Evolutionary conservation across 1,140 invertebrate species (phyloP).

Genomic region (Prorops nasuta): DNA sequence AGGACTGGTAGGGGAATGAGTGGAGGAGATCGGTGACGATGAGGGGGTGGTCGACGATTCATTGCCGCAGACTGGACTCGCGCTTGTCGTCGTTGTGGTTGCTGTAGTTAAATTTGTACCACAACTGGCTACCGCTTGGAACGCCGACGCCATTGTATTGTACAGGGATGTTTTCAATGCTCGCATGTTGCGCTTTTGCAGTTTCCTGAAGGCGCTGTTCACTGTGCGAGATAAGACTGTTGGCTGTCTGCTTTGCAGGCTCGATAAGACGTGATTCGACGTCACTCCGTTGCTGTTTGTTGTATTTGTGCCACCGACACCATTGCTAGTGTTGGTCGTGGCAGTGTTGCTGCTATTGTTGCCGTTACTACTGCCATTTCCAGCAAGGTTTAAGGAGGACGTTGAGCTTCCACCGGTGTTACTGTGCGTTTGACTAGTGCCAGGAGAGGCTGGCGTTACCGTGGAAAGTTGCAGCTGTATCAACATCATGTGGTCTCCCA

Average conservation of each 20-base stretch:
- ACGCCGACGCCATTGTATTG: conserved; percentile 31
- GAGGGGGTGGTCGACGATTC: conserved; percentile 19
- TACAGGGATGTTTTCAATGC: conserved; percentile 30
- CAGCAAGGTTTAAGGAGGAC: too few species aligned
- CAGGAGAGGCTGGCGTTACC: conserved; percentile 57
- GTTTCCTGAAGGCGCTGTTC: conserved; percentile 13
- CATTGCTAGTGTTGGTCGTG: conserved; percentile 10
- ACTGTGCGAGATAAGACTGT: conserved; percentile 20
- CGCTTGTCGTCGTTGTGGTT: conserved; percentile 25
- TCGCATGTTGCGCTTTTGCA: conserved; percentile 16
- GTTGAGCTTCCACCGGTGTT: background rate
- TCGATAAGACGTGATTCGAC: conserved; percentile 16
- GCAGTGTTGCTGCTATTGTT: background rate
- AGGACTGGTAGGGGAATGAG: conserved; percentile 22
- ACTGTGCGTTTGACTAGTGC: background rate
- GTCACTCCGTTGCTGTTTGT: conserved; percentile 16
- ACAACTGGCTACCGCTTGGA: conserved; percentile 31
- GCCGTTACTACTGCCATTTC: too few species aligned
- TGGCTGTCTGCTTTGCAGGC: conserved; percentile 27
- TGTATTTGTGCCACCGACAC: background rate
- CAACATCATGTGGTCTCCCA: conserved; percentile 96
- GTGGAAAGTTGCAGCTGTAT: conserved; percentile 92
- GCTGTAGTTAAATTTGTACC: conserved; percentile 24
- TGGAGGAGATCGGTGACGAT: conserved; percentile 22
- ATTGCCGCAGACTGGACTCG: conserved; percentile 27